A percentile compares a stretch with the other conserved stretches of the same genome.
Conservation (phyloP, 2,888 invertebrate species). For the Cryptus viduatorius region DNA sequence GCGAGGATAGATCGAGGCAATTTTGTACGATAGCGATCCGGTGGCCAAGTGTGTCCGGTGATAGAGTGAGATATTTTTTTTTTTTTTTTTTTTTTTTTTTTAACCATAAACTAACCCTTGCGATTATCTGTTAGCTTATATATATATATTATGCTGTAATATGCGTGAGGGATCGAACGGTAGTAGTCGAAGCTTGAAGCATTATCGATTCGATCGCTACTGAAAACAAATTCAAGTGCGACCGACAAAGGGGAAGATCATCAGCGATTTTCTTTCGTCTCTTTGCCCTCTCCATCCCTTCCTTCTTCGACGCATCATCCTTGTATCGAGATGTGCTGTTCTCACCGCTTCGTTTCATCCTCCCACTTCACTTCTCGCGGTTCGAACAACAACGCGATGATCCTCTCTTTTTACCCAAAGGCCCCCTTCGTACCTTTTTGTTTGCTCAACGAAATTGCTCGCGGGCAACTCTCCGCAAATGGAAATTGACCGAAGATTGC, state of each 20-base stretch:
- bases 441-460: slow-evolving; percentile 83
- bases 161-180: background rate
- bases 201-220: slow-evolving; percentile 83
- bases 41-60: background rate
- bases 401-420: background rate
- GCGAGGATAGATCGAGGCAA: slow-evolving; percentile 27
- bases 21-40: background rate
- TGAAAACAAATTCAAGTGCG: slow-evolving; percentile 77
- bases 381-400: slow-evolving; percentile 38
- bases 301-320: slow-evolving; percentile 53
- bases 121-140: background rate
- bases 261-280: slow-evolving; percentile 75
- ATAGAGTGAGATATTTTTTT: too few relatives aligned
- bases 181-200: slow-evolving; percentile 56
- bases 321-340: slow-evolving; percentile 71
- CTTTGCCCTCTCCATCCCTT: slow-evolving; percentile 55
- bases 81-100: background rate
- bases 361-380: slow-evolving; percentile 65
- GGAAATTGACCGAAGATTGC: slow-evolving; percentile 84
- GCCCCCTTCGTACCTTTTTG: slow-evolving; percentile 78
- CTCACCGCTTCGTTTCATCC: slow-evolving; percentile 61
- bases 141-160: background rate
- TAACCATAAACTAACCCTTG: background rate
- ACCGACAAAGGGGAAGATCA: slow-evolving; percentile 79
- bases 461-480: slow-evolving; percentile 73